Evolutionary conservation across 2,888 invertebrate genomes (phyloP), one percentile per base, ranked within the genome.

Genomic region (Caradrina clavipalpis): DNA sequence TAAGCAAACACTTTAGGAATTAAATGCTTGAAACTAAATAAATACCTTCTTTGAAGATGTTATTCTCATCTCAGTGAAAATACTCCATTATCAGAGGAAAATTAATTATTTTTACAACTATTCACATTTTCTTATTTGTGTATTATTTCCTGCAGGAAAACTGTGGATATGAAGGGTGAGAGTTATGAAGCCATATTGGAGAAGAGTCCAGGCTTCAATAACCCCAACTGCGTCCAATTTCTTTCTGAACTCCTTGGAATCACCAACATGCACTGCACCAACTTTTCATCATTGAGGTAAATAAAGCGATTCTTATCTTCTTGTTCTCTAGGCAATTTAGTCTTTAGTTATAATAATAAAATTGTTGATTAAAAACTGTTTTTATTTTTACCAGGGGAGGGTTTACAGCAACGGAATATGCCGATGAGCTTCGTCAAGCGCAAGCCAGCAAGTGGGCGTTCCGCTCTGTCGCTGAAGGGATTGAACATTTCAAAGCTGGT

Each of bases 391-490:
- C 83, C 88, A 98, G 98, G 87, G 96, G 97, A 82, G 97, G 97
- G 87, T 98, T 98, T 89, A 97, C 98, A 47, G 97, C 97, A 77
- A 96, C 97, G 82, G 99, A 99, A 87, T 98, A 97, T 93, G 98
- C 98, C 50, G 97, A 97, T 84, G 98, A 98, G 91, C 96, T 99
- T 83, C 97, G 99, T 72, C 98, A 98, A 93, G 97, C 97, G 17
- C 99, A 99, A 95, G 98, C 99, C 58, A 98, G 98, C 91, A 98
- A 98, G 93, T 98, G 98, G 98, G 99, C 99, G 1, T 98, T 98
- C 93, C 97, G 98, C 72, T 98, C 98, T 89, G 99, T 99, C 31
- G 98, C 99, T n/a, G 98, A 99, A 93, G 99, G 99, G 31, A 99
- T 99, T 86, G 98, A 98, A 89, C 98, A 98, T 95, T 99, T 99